phyloP scores from a whole-genome alignment of 2,113 vertebrate species.

The Helogale parvula region DNA sequence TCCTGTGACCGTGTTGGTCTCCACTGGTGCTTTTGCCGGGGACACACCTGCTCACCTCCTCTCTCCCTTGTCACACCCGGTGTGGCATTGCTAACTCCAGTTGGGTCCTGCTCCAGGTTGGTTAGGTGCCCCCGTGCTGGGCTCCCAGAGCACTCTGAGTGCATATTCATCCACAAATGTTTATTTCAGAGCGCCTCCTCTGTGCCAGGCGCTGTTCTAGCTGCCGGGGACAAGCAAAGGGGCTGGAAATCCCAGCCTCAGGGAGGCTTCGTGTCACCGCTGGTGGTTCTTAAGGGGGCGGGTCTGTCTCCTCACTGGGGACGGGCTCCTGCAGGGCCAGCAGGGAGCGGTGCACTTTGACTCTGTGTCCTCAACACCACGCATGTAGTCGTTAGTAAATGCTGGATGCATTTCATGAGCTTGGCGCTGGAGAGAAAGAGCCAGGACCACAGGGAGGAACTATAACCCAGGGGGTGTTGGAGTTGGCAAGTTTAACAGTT shows the following conservation, averaged over 20 bases:
- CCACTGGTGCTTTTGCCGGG: not conserved
- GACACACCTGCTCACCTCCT: not conserved
- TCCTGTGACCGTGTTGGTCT: not conserved
- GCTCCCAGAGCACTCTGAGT: not conserved
- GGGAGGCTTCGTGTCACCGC: not conserved
- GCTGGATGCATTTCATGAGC: not conserved
- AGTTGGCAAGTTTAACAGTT: not conserved
- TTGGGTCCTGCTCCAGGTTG: not conserved
- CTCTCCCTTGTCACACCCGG: too few species aligned
- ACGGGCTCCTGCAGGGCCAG: not conserved
- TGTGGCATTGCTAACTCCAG: not conserved
- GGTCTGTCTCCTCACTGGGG: not conserved
- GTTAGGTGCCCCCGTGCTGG: not conserved
- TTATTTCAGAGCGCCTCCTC: not conserved
- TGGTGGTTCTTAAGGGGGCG: not conserved
- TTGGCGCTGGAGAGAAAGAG: not conserved
- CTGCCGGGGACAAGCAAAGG: not conserved
- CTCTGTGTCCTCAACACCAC: not conserved
- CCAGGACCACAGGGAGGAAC: not conserved
- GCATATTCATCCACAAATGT: not conserved
- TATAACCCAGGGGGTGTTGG: fast-evolving
- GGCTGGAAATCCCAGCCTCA: not conserved
- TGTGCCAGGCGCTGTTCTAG: not conserved
- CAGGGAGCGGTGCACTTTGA: not conserved
- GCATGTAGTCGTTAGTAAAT: too few species aligned